Evolutionary conservation across 2,888 invertebrate genomes (phyloP).

Genomic region (Phasia obesa): DNA sequence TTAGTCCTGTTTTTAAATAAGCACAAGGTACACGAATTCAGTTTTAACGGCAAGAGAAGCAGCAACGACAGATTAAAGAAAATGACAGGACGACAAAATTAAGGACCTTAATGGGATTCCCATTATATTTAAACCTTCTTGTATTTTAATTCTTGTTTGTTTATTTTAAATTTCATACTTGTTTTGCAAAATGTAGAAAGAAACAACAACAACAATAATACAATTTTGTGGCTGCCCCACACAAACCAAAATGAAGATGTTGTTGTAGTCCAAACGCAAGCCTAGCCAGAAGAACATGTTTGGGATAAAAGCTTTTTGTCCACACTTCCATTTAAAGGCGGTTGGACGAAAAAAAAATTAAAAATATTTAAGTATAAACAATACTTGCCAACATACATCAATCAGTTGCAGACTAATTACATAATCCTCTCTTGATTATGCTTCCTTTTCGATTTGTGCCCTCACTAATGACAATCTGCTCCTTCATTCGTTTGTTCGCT

Average conservation of each 20-base stretch:
- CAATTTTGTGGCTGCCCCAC: constrained; percentile 38
- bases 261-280: constrained; percentile 16
- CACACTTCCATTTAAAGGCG: constrained; percentile 55
- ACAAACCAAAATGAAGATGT: constrained; percentile 19
- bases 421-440: constrained; percentile 82
- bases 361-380: constrained; percentile 42
- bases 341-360: constrained; percentile 30
- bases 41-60: constrained; percentile 16
- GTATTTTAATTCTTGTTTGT: constrained; percentile 35
- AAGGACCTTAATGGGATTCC: constrained; percentile 38
- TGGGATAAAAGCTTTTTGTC: constrained; percentile 61
- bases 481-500: neutral
- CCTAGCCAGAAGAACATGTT: constrained; percentile 42
- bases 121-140: constrained; percentile 21
- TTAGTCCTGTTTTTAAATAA: constrained; percentile 26
- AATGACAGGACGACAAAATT: constrained; percentile 55
- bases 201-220: constrained; percentile 4
- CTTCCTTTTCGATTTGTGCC: constrained; percentile 74
- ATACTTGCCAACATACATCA: constrained; percentile 79
- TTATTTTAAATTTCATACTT: constrained; percentile 30
- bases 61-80: constrained; percentile 58
- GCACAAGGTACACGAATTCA: constrained; percentile 27
- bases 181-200: constrained; percentile 16
- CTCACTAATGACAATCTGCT: constrained; percentile 53
- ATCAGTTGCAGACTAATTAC: constrained; percentile 83